Evolutionary conservation across 2,888 invertebrate genomes (phyloP), one percentile per base, ranked within the genome.

Genomic region (Hylaea fasciaria): DNA sequence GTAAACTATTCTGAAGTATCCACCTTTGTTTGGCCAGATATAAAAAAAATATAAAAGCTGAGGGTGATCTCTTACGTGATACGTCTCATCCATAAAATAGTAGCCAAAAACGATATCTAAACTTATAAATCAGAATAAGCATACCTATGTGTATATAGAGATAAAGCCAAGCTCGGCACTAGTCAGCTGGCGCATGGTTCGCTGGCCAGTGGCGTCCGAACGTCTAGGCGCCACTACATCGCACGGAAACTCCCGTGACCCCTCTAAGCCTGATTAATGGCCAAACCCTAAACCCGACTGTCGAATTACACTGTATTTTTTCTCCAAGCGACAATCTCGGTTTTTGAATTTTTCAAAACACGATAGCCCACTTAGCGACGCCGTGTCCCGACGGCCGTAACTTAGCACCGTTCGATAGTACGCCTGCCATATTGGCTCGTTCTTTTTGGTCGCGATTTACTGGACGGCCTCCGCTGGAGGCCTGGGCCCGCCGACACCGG

Each of bases 381-480:
- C 79, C 82, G 77, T 91, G 89, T 90, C 84, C 81, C 80, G 70
- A 68, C 77, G 83, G 81, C 85, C 86, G 89, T 88, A 87, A 90
- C 83, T 90, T 87, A 87, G 84, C 80, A 74, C 80, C 76, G 85
- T 82, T 86, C 86, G 85, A 87, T 88, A n/a, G n/a, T n/a, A 85
- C 85, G 82, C 81, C 82, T 85, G 86, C 85, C 85, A 86, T 86
- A 85, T 87, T 83, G 85, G 83, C 75, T 81, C 82, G 80, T 85
- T 87, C 86, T 85, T 89, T 91, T 91, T 89, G 79, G 86, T 80
- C 82, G 80, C 85, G 85, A 91, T 90, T 90, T 90, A 91, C 84
- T 80, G 85, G 83, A 75, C 80, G 73, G 75, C 29, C 84, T 77
- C 82, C 77, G 82, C 81, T 80, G 82, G 85, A 86, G 83, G 41